These are phyloP conservation scores for Pecten maximus DNA, from an alignment of 2,888 invertebrate genomes.

Conservation along the genomic window DNA sequence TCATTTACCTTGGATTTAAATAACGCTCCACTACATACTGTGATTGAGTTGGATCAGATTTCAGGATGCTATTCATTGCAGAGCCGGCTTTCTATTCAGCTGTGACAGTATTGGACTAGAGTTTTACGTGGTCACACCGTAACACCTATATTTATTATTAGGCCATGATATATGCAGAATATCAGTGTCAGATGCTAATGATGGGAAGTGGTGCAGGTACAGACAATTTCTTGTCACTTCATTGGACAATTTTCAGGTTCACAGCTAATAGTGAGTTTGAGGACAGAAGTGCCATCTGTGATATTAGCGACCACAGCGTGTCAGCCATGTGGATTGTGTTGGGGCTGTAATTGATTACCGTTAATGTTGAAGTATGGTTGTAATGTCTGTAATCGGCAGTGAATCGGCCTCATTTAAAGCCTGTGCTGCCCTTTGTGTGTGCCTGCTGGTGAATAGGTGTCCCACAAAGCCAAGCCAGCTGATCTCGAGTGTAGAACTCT, in stretches of 20 bases:
- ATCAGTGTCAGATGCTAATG: not conserved
- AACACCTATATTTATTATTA: not conserved
- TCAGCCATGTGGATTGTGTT: constrained; percentile 7
- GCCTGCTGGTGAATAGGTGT: constrained; percentile 29
- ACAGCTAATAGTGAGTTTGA: not conserved
- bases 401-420: not conserved
- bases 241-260: not conserved
- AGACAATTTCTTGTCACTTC: not conserved
- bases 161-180: not conserved
- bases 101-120: constrained; percentile 19
- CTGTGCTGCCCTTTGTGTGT: not conserved
- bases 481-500: constrained; percentile 21
- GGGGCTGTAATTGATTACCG: constrained; percentile 13
- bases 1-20: constrained; percentile 33
- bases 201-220: not conserved
- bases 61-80: constrained; percentile 22
- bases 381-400: constrained; percentile 32
- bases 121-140: not conserved
- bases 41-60: constrained; percentile 26
- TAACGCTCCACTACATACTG: constrained; percentile 3
- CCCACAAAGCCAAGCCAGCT: constrained; percentile 24
- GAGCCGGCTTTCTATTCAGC: not conserved
- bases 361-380: not conserved
- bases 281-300: constrained; percentile 16
- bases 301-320: not conserved